Conservation (phyloP, 2,888 invertebrate genomes). For the Octodonta nipae region DNA sequence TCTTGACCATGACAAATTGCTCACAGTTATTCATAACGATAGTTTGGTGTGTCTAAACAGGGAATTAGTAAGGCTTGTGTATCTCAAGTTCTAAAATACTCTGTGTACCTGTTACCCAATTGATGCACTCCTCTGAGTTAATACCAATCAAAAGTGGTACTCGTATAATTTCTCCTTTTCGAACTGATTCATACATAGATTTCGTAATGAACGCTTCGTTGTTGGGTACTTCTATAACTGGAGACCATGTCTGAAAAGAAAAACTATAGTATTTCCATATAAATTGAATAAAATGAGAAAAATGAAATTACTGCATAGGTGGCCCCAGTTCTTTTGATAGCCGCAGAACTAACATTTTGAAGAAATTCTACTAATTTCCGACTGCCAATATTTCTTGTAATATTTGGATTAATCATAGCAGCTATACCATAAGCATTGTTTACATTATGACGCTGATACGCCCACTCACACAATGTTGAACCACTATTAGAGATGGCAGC, state of each 20-base stretch:
- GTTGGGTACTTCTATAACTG: slow-evolving; percentile 5
- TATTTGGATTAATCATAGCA: slow-evolving; percentile 11
- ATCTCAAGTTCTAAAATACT: too few relatives aligned
- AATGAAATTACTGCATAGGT: too few relatives aligned
- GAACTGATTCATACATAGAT: slow-evolving; percentile 8
- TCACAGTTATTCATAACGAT: too few relatives aligned
- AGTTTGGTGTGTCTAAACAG: too few relatives aligned
- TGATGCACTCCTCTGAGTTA: slow-evolving; percentile 13
- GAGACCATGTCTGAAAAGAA: slow-evolving; percentile 4
- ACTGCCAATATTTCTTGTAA: slow-evolving; percentile 8
- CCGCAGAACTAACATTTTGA: slow-evolving; percentile 6
- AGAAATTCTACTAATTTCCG: slow-evolving; percentile 12
- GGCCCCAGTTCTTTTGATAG: slow-evolving; percentile 4
- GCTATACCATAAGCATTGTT: slow-evolving; percentile 12
- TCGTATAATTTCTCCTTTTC: slow-evolving; percentile 7
- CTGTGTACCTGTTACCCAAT: too few relatives aligned
- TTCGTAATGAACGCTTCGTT: slow-evolving; percentile 9
- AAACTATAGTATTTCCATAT: too few relatives aligned
- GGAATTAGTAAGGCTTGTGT: too few relatives aligned
- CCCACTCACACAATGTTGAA: slow-evolving; percentile 12
- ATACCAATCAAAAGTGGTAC: slow-evolving; percentile 11
- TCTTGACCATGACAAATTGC: too few relatives aligned
- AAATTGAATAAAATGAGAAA: too few relatives aligned
- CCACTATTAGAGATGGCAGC: slow-evolving; percentile 15
- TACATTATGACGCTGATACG: slow-evolving; percentile 7